These are phyloP conservation scores for Harpalus rubripes DNA, from an alignment of 2,888 invertebrate species.

Conservation along the genomic window DNA sequence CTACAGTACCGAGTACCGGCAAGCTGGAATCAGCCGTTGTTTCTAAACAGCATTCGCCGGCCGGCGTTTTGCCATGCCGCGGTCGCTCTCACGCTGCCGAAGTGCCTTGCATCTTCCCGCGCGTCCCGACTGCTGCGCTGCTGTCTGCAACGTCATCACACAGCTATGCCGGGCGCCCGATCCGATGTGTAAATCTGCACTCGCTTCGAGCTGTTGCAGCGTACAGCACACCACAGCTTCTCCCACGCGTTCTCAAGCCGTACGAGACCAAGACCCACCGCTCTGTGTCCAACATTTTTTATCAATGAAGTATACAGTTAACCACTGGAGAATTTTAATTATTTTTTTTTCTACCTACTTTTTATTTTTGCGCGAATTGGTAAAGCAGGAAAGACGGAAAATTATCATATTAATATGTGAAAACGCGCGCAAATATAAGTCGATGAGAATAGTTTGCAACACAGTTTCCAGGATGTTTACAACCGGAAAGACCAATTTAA, in stretches of 20 bases:
- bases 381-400: too few species aligned
- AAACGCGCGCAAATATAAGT: neutral
- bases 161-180: conserved; percentile 51
- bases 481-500: conserved; percentile 27
- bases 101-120: conserved; percentile 1
- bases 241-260: conserved; percentile 57
- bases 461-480: conserved; percentile 39
- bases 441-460: conserved; percentile 18
- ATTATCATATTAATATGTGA: conserved; percentile 25
- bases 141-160: conserved; percentile 60
- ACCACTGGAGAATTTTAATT: conserved; percentile 25
- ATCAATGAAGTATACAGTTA: conserved; percentile 49
- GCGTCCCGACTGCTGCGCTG: neutral
- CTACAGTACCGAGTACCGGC: neutral
- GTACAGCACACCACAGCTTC: conserved; percentile 20
- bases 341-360: neutral
- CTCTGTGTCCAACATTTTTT: conserved; percentile 10
- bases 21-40: conserved; percentile 18
- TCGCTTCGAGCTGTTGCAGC: conserved; percentile 32
- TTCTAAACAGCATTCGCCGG: conserved; percentile 34
- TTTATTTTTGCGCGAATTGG: too few species aligned
- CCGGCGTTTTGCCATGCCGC: conserved; percentile 7
- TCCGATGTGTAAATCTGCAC: conserved; percentile 62
- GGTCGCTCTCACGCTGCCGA: conserved; percentile 38
- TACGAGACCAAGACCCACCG: conserved; percentile 14